Evolutionary conservation across 2,888 invertebrate species (phyloP), one percentile per base, ranked within the genome.

Genomic region (Cacoxenus indagator): DNA sequence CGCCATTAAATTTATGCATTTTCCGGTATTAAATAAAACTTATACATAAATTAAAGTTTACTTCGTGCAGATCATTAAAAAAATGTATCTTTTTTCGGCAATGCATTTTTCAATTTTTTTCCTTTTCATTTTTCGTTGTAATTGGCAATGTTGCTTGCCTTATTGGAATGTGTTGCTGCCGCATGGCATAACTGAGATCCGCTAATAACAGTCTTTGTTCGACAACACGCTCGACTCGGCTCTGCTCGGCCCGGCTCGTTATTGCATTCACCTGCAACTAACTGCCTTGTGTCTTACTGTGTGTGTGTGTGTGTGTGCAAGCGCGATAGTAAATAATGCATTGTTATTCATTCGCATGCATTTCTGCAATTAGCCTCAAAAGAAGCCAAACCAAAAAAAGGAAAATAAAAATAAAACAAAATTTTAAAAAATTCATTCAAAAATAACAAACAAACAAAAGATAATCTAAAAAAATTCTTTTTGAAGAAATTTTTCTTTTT

Each of bases 41-140:
- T 82, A 76, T 84, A 78, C 84, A 84, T 83, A 83, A 82, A 82
- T 82, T 82, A 81, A 82, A 81, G 82, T 74, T 76, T 68, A 76
- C 83, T 78, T 82, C 81, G 84, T 82, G 78, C 83, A 75, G 81
- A 77, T 83, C 78, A 84, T 83, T 83, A 82, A 74, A 74, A 75
- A 70, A 29, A 66, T 67, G 45, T 43, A 62, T 43, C 22, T 9
- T 24, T 51, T 51, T 51, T 51, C 24, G 37, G 37, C 37, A 37
- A 51, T n/a, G 6, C 27, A 22, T 64, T 37, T 48, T 24, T 24
- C 19, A 43, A 48, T 31, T 48, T 19, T 64, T 48, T 46, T 64
- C 48, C 48, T 64, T 64, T 27, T 48, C 48, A 48, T 46, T 26
- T 65, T 29, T 22, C 45, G 57, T 26, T 61, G 67, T 14, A 26